Base-by-base conservation (phyloP, 2,888 invertebrate species). In the Acanthococcus lagerstroemiae region DNA sequence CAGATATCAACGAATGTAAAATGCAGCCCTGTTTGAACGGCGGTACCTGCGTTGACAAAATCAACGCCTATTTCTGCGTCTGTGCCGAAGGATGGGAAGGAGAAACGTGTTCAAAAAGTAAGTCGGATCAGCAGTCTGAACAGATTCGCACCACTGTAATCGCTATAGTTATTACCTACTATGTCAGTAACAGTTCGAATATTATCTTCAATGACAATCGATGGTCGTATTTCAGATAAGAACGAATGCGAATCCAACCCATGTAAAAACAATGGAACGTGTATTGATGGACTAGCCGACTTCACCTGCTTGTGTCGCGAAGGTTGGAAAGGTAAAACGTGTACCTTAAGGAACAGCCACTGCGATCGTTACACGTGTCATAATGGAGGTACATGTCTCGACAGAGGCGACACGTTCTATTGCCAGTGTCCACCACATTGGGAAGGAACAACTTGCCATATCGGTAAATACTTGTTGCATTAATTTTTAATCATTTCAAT, bases 21-120 rank as follows among this genome's bases (percentile, higher is more conserved):
- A 83, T 84, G 5, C 83, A 83, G 77, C 93, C 85, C 0, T 94
- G 93, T 75, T 85, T 87, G 72, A 90, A 92, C 78, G 91, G 90
- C 27, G 93, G 89, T 17, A 86, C 84, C 70, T 93, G 93, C 77
- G 86, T 88, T 66, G 90, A 90, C 73, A 91, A 90, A 12, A 82
- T 85, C 55, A 91, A 90, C 73, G 90, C 91, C 88, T 91, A 90
- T 79, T 80, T 86, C 56, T 94, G 93, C 78, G 83, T 89, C 74
- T 93, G 93, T 76, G 84, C 87, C 1, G 78, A 83, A 65, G 92
- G 92, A 46, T 77, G 88, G 85, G 85, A 85, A 75, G 93, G 90
- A n/a, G 80, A 82, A 58, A 76, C 82, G 1, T 87, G 86, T 74
- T 81, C 82, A 70, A 80, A 81, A 75, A 84, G 86, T 86, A 80